These are phyloP conservation scores for Sylvilagus bachmani DNA, from an alignment of 2,113 vertebrate species.

Conservation along the genomic window DNA sequence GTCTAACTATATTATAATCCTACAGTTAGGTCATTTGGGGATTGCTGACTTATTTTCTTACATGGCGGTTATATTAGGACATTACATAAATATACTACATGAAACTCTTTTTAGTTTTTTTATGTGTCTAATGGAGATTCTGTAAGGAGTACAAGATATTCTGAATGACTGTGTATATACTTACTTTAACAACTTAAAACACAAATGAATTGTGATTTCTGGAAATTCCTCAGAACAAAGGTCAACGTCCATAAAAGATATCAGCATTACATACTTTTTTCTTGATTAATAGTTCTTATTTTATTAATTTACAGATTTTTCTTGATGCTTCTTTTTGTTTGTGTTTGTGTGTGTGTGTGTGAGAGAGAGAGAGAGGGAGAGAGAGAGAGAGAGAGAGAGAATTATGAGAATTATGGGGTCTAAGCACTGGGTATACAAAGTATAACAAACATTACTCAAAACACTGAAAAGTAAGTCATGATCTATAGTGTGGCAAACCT, in stretches of 20 bases:
- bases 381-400: no score
- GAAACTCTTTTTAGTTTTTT: neutral
- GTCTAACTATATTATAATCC: neutral
- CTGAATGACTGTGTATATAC: neutral
- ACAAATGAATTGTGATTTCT: neutral
- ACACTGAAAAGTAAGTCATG: neutral
- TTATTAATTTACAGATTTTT: neutral
- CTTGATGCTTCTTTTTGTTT: neutral
- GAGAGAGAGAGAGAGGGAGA: no score
- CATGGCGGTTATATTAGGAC: neutral
- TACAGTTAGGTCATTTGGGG: neutral
- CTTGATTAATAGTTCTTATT: neutral
- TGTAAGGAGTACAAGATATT: neutral
- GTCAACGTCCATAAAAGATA: neutral
- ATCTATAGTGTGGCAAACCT: neutral
- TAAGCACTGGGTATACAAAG: neutral
- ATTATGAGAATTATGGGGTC: neutral
- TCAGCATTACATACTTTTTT: neutral
- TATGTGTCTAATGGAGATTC: neutral
- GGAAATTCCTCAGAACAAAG: slow-evolving; percentile 9
- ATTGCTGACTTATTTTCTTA: neutral
- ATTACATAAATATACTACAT: neutral
- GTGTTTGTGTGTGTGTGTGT: neutral
- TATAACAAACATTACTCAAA: neutral
- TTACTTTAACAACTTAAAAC: neutral